Conservation (phyloP, 2,888 invertebrate genomes). For the Mesorhabditis spiculigera region DNA sequence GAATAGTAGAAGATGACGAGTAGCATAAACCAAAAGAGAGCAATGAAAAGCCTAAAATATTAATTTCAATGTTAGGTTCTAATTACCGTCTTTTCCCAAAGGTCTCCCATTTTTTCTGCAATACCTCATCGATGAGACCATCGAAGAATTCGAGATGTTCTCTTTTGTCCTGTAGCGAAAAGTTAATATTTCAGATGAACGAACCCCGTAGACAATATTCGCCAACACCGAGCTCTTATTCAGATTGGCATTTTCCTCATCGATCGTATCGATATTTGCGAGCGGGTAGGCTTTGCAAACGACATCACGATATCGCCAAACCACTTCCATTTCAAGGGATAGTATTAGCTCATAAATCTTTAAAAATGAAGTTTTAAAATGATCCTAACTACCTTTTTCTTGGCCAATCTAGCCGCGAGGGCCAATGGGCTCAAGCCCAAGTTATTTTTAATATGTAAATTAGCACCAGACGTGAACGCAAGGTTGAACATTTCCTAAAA, state of each 20-base stretch:
- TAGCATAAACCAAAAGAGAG: constrained; percentile 82
- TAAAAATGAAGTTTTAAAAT: constrained; percentile 9
- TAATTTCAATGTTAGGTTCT: neutral
- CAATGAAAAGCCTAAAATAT: constrained; percentile 29
- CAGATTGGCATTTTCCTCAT: constrained; percentile 81
- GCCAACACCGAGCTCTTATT: constrained; percentile 89
- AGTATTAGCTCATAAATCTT: constrained; percentile 90
- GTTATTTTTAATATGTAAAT: constrained; percentile 78
- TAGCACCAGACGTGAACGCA: constrained; percentile 86
- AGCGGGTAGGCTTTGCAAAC: constrained; percentile 76
- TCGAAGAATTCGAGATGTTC: constrained; percentile 91
- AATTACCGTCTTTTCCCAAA: constrained; percentile 72
- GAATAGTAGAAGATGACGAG: constrained; percentile 84
- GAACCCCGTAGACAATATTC: constrained; percentile 88
- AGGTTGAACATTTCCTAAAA: constrained; percentile 77
- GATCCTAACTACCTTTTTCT: constrained; percentile 31
- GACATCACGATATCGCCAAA: constrained; percentile 88
- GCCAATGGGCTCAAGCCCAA: constrained; percentile 86
- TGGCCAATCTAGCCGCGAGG: constrained; percentile 63
- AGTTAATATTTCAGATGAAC: neutral
- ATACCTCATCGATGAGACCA: constrained; percentile 86
- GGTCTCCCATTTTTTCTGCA: constrained; percentile 95
- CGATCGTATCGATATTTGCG: constrained; percentile 76
- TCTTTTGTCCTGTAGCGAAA: constrained; percentile 74
- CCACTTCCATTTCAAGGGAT: constrained; percentile 89